Evolutionary conservation across 53 echinoderm and acorn worm species (phyloP).

Genomic region (Holothuria scabra): DNA sequence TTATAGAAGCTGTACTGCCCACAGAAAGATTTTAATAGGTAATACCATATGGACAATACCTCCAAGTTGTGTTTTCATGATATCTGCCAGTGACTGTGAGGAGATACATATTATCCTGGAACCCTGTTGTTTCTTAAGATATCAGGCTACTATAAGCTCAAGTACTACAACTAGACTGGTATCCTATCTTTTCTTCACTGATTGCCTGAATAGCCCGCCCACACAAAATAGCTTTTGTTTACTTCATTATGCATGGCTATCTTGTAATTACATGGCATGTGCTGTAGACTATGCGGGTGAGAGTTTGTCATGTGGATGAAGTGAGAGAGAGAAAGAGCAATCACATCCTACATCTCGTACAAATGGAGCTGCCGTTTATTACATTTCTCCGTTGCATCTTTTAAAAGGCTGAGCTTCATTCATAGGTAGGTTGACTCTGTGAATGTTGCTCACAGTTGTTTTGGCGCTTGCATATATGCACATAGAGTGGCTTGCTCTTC

Average conservation of each 20-base stretch:
- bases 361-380: conserved; percentile 8
- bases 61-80: no score
- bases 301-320: not conserved
- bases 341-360: not conserved
- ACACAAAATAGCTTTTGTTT: conserved; percentile 43
- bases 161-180: not conserved
- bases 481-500: no score
- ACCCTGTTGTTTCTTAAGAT: conserved; percentile 10
- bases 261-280: conserved; percentile 37
- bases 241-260: conserved; percentile 36
- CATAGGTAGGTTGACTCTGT: conserved; percentile 8
- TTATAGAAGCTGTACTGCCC: no score
- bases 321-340: not conserved
- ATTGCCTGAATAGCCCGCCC: conserved; percentile 32
- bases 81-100: not conserved
- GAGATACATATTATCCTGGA: conserved; percentile 4
- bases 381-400: not conserved
- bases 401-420: conserved; percentile 11
- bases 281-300: conserved; percentile 1
- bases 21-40: no score
- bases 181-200: not conserved
- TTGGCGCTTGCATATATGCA: no score
- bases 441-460: no score
- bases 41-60: no score
- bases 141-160: conserved; percentile 20